These are phyloP conservation scores for Papilio polytes DNA, from an alignment of 1,140 invertebrate species.

Conservation along the genomic window DNA sequence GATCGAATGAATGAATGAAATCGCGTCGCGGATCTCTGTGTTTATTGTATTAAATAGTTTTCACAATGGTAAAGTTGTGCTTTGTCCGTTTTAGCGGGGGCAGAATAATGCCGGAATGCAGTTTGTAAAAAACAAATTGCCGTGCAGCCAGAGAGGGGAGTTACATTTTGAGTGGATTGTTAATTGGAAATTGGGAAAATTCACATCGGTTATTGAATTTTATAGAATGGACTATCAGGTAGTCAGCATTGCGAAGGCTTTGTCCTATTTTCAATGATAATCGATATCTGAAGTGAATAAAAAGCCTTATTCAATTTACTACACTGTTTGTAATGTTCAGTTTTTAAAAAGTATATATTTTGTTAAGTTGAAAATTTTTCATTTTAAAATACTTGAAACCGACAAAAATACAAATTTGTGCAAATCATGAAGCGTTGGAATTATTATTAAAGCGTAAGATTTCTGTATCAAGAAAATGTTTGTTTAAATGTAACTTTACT, in stretches of 20 bases:
- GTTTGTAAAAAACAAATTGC: conserved; percentile 57
- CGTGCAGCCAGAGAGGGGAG: conserved; percentile 55
- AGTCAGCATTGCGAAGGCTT: conserved; percentile 6
- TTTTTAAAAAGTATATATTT: not conserved
- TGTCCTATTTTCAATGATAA: not conserved
- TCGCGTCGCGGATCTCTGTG: conserved; percentile 74
- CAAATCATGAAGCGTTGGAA: too few relatives aligned
- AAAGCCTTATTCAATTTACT: not conserved
- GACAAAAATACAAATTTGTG: too few relatives aligned
- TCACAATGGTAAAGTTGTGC: conserved; percentile 62
- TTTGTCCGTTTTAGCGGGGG: conserved; percentile 68
- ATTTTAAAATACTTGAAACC: too few relatives aligned
- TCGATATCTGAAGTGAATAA: not conserved
- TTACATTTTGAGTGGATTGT: conserved; percentile 54
- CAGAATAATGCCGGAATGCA: conserved; percentile 61
- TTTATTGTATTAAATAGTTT: conserved; percentile 76
- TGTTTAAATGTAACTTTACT: too few relatives aligned
- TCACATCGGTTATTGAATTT: conserved; percentile 44
- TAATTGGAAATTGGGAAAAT: conserved; percentile 59
- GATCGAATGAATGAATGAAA: conserved; percentile 65
- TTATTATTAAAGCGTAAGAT: too few relatives aligned
- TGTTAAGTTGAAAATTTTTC: not conserved
- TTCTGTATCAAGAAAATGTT: too few relatives aligned
- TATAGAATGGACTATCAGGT: conserved; percentile 7
- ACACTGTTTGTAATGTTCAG: not conserved